Evolutionary conservation across 2,113 vertebrate genomes (phyloP), one percentile per base, ranked within the genome.

Genomic region (Rhynchopsitta pachyrhyncha): DNA sequence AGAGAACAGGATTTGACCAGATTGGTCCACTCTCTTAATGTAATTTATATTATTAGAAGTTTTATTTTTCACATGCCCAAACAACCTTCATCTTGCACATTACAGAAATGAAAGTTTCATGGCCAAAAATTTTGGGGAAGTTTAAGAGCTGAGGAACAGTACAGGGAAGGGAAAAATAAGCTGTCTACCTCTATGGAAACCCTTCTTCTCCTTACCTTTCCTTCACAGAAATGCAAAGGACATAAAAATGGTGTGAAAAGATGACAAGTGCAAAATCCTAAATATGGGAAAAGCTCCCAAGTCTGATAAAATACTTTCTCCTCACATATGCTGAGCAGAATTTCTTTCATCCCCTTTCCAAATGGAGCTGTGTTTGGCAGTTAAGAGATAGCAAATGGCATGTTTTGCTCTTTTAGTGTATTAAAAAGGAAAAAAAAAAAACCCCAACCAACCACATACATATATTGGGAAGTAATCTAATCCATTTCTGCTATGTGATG

Each of bases 1-100:
- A 95, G 76, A 95, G 55, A 92, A 95, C 39, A 95, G 92, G 80
- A 55, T 86, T 83, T 93, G 95, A 95, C 90, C 91, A 49, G 35
- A 79, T 6, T 53, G 94, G 78, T 50, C 86, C 73, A 80, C 17
- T 88, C 83, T 66, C 66, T 74, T 88, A 4, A 18, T 0, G 20
- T 8, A 18, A 55, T 60, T 71, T 8, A 31, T 76, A 46, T 37
- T 3, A n/a, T 8, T 27, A 6, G 27, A 4, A 1, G n/a, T 63
- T 59, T 46, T 17, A 13, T 9, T 87, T 93, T 84, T 74, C 52
- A 70, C 39, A 6, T 62, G 86, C 52, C 89, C 83, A 91, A 82
- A 84, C 42, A 42, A 33, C 33, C 28, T 89, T 57, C n/a, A 37
- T 12, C 23, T 67, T 37, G 17, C 4, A 2, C 3, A 16, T 66